These are phyloP conservation scores for Sapajus apella DNA, from an alignment of 2,113 vertebrate species.

Conservation along the genomic window DNA sequence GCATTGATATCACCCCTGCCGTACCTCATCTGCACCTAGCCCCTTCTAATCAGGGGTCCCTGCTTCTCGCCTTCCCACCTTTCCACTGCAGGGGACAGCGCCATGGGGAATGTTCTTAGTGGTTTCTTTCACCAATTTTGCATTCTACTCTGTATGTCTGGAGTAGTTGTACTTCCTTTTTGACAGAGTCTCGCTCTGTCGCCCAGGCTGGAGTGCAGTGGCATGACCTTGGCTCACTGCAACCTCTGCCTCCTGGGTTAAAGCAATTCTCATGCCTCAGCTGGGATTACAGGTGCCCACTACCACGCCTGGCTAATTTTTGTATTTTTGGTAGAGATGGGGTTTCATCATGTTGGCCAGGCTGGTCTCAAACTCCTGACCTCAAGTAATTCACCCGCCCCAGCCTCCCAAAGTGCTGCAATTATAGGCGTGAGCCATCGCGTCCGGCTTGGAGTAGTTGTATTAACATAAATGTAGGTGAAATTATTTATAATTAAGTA, in stretches of 20 bases:
- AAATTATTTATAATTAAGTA: not conserved
- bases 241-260: too few relatives aligned
- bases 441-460: not conserved
- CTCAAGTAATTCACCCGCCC: not conserved
- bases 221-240: too few relatives aligned
- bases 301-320: too few relatives aligned
- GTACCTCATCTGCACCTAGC: not conserved
- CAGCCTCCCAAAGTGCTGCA: not conserved
- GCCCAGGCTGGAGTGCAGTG: too few relatives aligned
- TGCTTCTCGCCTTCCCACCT: not conserved
- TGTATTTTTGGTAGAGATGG: too few relatives aligned
- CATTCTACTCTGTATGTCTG: not conserved
- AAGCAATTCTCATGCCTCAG: too few relatives aligned
- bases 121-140: not conserved
- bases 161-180: not conserved
- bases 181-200: too few relatives aligned
- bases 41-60: not conserved
- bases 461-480: not conserved
- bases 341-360: too few relatives aligned
- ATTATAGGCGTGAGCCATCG: not conserved
- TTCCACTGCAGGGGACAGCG: not conserved
- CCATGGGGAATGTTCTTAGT: not conserved
- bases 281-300: too few relatives aligned
- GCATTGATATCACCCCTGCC: accelerated
- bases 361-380: too few relatives aligned